Base-by-base conservation (phyloP, 2,113 vertebrate species). In the Ranitomeya imitator region DNA sequence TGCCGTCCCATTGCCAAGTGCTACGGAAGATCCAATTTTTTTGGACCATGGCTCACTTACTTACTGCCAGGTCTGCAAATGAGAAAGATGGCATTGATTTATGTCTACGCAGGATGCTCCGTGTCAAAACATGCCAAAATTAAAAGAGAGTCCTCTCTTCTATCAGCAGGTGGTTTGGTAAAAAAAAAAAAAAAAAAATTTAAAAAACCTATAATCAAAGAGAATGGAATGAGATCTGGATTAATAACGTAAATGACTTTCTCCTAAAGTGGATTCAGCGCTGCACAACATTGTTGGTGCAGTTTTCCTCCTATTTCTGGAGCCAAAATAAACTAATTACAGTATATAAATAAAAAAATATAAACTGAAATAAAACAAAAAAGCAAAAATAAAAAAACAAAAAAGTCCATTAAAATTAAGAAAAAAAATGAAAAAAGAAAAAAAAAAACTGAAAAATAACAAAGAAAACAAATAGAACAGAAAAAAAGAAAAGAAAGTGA, bases 221-320 rank as follows among this genome's bases (percentile, higher is more conserved):
- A 37, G 67, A 73, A 71, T 73, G 5, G 82, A 55, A 84, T 71
- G 82, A 84, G 82, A 67, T 71, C 14, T 6, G 23, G 52, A 85
- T 85, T 85, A 85, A 85, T 85, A 85, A 85, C 73, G 83, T 55
- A 85, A 84, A 73, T n/a, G 8, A 85, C 83, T 73, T 84, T 73
- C 83, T 73, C 51, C 83, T 26, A 85, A 57, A 57, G 65, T 31
- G 63, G 18, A 10, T 16, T 7, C 59, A 63, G 13, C 6, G 21
- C 18, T 11, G 6, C 0, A 2, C 21, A 3, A 5, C 52, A 79
- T 79, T 55, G 45, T 59, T 16, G 18, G 78, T 3, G n/a, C 21
- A 26, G 31, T 9, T 31, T 26, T 6, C n/a, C 13, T 57, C 26
- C 14, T 59, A 79, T 57, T 79, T 54, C 67, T 23, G 31, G 37